phyloP scores from a whole-genome alignment of 2,797 vertebrate species.

The Perodicticus potto region DNA sequence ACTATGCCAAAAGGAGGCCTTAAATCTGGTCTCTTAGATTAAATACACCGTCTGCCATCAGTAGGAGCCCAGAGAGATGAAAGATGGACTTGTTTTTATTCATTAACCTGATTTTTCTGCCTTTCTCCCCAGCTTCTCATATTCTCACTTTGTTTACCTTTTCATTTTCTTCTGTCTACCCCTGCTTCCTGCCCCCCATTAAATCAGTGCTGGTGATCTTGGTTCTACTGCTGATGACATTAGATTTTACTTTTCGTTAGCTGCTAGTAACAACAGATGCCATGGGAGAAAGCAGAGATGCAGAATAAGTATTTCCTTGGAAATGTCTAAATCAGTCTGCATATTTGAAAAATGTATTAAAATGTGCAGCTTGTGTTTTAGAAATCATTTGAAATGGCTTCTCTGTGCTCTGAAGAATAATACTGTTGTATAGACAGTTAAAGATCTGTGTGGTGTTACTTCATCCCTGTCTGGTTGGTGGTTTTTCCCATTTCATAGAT shows the following conservation, averaged over 20 bases:
- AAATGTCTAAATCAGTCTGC: constrained; percentile 78
- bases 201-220: not conserved
- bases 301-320: constrained; percentile 75
- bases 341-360: constrained; percentile 77
- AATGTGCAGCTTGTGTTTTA: constrained; percentile 73
- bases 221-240: constrained; percentile 37
- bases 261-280: constrained; percentile 77
- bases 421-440: not conserved
- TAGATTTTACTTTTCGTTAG: constrained; percentile 70
- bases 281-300: constrained; percentile 68
- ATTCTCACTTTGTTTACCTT: constrained; percentile 54
- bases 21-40: constrained; percentile 81
- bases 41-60: constrained; percentile 68
- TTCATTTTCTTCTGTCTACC: not conserved
- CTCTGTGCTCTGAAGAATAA: constrained; percentile 63
- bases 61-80: constrained; percentile 75
- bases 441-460: not conserved
- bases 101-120: constrained; percentile 59
- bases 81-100: constrained; percentile 79
- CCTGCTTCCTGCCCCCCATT: not conserved
- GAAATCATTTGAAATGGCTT: constrained; percentile 72
- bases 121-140: not conserved
- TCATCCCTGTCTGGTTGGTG: not conserved
- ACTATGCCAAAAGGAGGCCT: constrained; percentile 79
- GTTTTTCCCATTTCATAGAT: constrained; percentile 45